These are phyloP conservation scores for Stichodactyla helianthus DNA, from an alignment of 64 coral and sea anemone species.

Conservation along the genomic window DNA sequence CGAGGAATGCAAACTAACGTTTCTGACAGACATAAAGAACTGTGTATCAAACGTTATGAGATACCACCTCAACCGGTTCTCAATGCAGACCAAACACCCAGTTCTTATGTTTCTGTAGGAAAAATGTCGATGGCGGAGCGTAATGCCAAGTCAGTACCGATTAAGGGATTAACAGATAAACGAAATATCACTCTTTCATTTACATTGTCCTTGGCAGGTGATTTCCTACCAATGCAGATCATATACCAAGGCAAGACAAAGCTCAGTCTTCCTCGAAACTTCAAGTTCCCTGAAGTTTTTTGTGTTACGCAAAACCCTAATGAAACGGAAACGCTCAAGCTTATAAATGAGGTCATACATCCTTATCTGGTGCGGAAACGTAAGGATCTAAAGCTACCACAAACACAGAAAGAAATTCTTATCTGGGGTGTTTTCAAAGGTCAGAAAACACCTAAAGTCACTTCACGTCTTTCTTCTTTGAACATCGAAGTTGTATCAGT, in stretches of 20 bases:
- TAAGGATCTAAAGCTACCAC: conserved; percentile 36
- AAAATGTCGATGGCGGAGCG: conserved; percentile 12
- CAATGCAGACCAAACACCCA: conserved; percentile 30
- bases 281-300: conserved; percentile 25
- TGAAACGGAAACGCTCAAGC: conserved; percentile 45
- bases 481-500: conserved; percentile 33
- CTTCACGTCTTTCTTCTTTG: conserved; percentile 46
- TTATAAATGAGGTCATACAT: conserved; percentile 43
- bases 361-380: conserved; percentile 22
- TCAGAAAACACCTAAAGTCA: conserved; percentile 42
- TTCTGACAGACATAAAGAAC: conserved; percentile 24
- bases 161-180: conserved; percentile 27
- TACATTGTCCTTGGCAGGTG: conserved; percentile 22
- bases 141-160: conserved; percentile 30
- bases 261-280: conserved; percentile 19
- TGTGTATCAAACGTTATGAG: background rate
- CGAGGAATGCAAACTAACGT: conserved; percentile 37
- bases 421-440: conserved; percentile 54
- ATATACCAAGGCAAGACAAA: conserved; percentile 43
- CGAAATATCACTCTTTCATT: conserved; percentile 36
- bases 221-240: conserved; percentile 46
- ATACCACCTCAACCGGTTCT: conserved; percentile 31
- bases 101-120: conserved; percentile 36
- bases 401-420: conserved; percentile 44
- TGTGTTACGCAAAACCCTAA: conserved; percentile 34